phyloP scores from a whole-genome alignment of 1,140 invertebrate genomes.

The Holotrichia oblita region DNA sequence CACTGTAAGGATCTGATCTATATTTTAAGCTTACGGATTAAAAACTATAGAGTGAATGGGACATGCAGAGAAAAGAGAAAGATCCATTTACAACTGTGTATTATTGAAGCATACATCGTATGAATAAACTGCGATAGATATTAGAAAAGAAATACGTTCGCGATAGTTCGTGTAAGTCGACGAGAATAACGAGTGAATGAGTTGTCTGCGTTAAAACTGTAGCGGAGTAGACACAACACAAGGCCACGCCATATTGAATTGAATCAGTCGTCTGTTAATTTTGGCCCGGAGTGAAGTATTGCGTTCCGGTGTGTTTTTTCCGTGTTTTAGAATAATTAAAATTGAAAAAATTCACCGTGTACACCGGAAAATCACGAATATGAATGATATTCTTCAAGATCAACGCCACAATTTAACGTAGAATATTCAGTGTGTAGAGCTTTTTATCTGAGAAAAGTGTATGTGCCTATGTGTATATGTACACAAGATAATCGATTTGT shows the following conservation, averaged over 20 bases:
- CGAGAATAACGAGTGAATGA: slow-evolving; percentile 44
- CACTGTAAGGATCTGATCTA: slow-evolving; percentile 36
- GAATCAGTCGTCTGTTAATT: slow-evolving; percentile 62
- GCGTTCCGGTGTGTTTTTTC: slow-evolving; percentile 50
- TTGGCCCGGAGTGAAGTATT: slow-evolving; percentile 55
- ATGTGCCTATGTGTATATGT: slow-evolving; percentile 39
- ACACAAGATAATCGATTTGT: slow-evolving; percentile 61
- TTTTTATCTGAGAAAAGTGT: slow-evolving; percentile 47
- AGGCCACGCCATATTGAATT: slow-evolving; percentile 62
- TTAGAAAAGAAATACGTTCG: slow-evolving; percentile 48
- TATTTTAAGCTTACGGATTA: slow-evolving; percentile 36
- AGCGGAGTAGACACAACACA: slow-evolving; percentile 58
- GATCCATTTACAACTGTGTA: slow-evolving; percentile 13
- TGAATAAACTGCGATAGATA: slow-evolving; percentile 52
- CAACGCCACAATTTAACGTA: background rate
- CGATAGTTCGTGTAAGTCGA: slow-evolving; percentile 38
- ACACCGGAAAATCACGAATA: background rate
- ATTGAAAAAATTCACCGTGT: background rate
- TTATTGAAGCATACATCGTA: slow-evolving; percentile 49
- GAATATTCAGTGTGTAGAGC: slow-evolving; percentile 36
- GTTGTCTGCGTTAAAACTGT: slow-evolving; percentile 49
- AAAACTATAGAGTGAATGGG: background rate
- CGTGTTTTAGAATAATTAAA: slow-evolving; percentile 45
- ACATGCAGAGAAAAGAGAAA: slow-evolving; percentile 5
- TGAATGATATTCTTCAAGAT: background rate